Evolutionary conservation across 2,797 vertebrate species (phyloP).

Genomic region (Helicolenus hilgendorfi): DNA sequence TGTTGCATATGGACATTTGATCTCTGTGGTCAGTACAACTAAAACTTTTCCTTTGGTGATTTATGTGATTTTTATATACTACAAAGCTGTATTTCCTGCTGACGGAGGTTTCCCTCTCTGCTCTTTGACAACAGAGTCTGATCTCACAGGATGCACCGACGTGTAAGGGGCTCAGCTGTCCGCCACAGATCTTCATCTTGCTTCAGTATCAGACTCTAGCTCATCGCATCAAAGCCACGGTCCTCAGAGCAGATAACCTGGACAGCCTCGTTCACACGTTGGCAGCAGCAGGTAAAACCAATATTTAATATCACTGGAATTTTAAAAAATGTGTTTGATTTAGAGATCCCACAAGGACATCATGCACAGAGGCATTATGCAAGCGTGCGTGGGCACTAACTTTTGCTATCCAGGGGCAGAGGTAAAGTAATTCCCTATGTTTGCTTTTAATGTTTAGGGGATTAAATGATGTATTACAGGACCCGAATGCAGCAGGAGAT

Average conservation of each 20-base stretch:
- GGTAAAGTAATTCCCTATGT: constrained; percentile 85
- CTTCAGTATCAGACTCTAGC: constrained; percentile 85
- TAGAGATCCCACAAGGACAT: constrained; percentile 3
- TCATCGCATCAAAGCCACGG: constrained; percentile 82
- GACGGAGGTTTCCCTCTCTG: constrained; percentile 22
- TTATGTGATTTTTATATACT: not conserved
- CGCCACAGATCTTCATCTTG: constrained; percentile 80
- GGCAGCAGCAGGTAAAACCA: constrained; percentile 78
- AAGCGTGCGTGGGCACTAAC: constrained; percentile 34
- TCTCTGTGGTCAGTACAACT: not conserved
- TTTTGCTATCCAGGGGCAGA: constrained; percentile 56
- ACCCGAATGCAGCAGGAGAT: constrained; percentile 75
- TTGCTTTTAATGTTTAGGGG: constrained; percentile 87
- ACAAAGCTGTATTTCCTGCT: not conserved
- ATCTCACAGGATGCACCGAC: constrained; percentile 66
- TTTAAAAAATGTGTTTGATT: not conserved
- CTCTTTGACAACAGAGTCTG: constrained; percentile 64
- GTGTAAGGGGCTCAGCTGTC: constrained; percentile 40
- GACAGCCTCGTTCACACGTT: constrained; percentile 58
- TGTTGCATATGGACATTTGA: not conserved
- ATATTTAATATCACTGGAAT: not conserved
- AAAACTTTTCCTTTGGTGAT: not conserved
- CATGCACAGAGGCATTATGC: constrained; percentile 35
- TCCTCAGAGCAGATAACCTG: constrained; percentile 85
- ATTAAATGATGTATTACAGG: constrained; percentile 87